Base-by-base conservation (phyloP, 2,113 vertebrate genomes). In the Semnornis frantzii region DNA sequence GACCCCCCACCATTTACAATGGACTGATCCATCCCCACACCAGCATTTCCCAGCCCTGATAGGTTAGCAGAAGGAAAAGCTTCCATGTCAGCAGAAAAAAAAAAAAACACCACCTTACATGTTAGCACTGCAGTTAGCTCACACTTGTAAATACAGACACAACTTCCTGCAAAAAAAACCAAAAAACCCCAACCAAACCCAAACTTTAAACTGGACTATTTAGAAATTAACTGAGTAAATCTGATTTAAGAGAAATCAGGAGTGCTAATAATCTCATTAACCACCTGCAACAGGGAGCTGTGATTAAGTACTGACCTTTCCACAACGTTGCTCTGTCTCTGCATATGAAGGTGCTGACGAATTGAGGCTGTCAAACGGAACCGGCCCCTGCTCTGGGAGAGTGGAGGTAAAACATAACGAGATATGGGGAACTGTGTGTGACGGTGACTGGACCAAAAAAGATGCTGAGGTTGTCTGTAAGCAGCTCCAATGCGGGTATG, bases 341-440 rank as follows among this genome's bases (percentile, higher is more conserved):
- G 18, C 55, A 6, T 88, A n/a, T 81, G 80, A 92, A 94, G 97
- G 96, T 6, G 11, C 77, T 54, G 69, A 97, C 73, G 94, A 97
- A 79, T 12, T 98, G 68, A 97, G 95, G 34, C 73, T 98, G 74
- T 46, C 65, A 62, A 92, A 96, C 0, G 95, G 95, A 94, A 73
- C 44, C 12, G 66, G 50, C 3, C 78, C 39, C 5, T 98, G 98
- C 63, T 85, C 87, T 34, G 97, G 98, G 24, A 95, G 97, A 95
- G 85, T 98, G 88, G 98, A 98, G 63, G 4, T 98, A 72, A 97
- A 97, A 74, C 97, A 97, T 21, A 13, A 96, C 6, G 97, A 92
- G 55, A 8, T 74, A 60, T 98, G 98, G 97, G 98, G 98, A 60
- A 98, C 98, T 2, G 96, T 97, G 46, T 98, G 98, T 18, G 98